Percentiles rank a stretch among this genome's conserved stretches.
phyloP scores from a whole-genome alignment of 2,888 invertebrate genomes.

The Eremobia ochroleuca region DNA sequence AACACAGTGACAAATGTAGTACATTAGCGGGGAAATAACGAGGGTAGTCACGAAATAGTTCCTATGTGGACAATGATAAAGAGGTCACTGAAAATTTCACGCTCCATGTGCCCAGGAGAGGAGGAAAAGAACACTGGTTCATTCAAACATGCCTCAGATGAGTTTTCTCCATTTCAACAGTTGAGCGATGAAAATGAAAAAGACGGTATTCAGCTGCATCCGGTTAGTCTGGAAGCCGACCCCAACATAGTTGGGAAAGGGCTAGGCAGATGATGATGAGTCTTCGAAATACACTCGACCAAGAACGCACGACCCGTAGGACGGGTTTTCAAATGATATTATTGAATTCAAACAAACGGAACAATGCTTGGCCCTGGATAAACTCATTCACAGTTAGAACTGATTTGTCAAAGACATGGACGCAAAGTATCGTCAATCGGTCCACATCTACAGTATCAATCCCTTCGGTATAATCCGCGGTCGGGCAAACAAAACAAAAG shows the following conservation, averaged over 20 bases:
- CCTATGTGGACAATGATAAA: conserved; percentile 67
- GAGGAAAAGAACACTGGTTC: conserved; percentile 39
- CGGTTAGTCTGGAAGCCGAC: too few relatives aligned
- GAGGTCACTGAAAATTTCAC: conserved; percentile 61
- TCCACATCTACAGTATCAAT: conserved; percentile 16
- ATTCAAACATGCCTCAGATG: conserved; percentile 39
- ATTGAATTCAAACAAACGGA: background rate
- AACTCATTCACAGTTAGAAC: background rate
- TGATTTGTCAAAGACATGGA: conserved; percentile 3
- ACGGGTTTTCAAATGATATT: background rate
- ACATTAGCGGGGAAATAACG: conserved; percentile 67
- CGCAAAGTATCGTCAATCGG: conserved; percentile 20
- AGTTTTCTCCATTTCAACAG: conserved; percentile 15
- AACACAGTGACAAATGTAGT: conserved; percentile 67
- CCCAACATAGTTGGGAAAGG: too few relatives aligned
- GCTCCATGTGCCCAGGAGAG: conserved; percentile 28
- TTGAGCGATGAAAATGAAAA: conserved; percentile 3
- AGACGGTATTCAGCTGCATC: too few relatives aligned
- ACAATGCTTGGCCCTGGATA: background rate
- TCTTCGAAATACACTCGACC: background rate
- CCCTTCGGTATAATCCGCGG: conserved; percentile 19
- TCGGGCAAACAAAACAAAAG: conserved; percentile 41
- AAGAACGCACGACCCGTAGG: background rate
- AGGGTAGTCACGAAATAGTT: conserved; percentile 68
- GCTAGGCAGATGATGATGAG: too few relatives aligned